Evolutionary conservation across 1,140 invertebrate species (phyloP).

Genomic region (Drosophila lini): DNA sequence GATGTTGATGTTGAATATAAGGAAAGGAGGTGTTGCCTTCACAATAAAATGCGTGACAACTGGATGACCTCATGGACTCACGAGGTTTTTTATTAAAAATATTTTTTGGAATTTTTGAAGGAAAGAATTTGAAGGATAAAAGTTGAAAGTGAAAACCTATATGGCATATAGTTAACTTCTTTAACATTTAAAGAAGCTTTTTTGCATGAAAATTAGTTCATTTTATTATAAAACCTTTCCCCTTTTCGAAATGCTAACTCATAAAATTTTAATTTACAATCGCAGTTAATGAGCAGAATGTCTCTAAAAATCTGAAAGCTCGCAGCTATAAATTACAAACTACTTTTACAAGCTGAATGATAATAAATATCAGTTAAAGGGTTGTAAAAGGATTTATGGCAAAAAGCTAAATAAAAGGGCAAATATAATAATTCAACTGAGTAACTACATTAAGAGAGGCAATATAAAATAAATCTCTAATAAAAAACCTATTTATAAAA

Average conservation of each 20-base stretch:
- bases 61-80: slow-evolving; percentile 22
- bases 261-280: not conserved
- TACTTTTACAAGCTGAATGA: slow-evolving; percentile 1
- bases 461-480: not conserved
- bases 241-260: not conserved
- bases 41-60: slow-evolving; percentile 13
- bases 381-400: not conserved
- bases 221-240: not conserved
- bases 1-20: no score
- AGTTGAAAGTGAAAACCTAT: not conserved
- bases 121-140: not conserved
- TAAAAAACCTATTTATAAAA: no score
- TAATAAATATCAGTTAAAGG: slow-evolving; percentile 4
- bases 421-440: not conserved
- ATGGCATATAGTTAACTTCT: not conserved
- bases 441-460: not conserved
- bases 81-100: slow-evolving; percentile 14
- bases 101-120: not conserved
- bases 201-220: not conserved
- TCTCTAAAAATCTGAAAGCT: not conserved
- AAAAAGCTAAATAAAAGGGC: not conserved
- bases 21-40: slow-evolving; percentile 3
- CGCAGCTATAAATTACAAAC: not conserved
- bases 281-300: not conserved
- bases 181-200: not conserved